Evolutionary conservation across 2,797 vertebrate genomes (phyloP), one percentile per base, ranked within the genome.

Genomic region (Lacerta agilis): DNA sequence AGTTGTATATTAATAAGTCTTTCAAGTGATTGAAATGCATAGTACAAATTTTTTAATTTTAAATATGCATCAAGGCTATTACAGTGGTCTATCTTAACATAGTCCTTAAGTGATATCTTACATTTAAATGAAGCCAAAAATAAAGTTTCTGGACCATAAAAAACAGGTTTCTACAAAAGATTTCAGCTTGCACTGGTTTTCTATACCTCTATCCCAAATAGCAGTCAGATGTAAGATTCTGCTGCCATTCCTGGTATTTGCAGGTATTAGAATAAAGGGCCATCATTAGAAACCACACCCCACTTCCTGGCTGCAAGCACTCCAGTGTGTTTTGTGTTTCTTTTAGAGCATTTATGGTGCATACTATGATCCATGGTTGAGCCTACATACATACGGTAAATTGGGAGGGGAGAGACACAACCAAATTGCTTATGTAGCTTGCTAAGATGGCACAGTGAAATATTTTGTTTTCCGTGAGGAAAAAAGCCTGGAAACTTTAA

Each of bases 211-310:
- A 83, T 36, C 82, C 41, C 4, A 85, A 43, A 82, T 6, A 58
- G 83, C 61, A 85, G 49, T 87, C 86, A 71, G 43, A 92, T 91
- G 25, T 33, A 33, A 45, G 75, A 38, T 83, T 82, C 91, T 66
- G n/a, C 72, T 49, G 58, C 9, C 25, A 82, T 67, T 87, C 38
- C 64, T 82, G 3, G 10, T 55, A 79, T 1, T 55, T 78, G n/a
- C 29, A 71, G 64, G 41, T 6, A 66, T 36, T 18, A 38, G 13
- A 41, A n/a, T 2, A 10, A 3, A 81, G 4, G 38, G 20, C 5
- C 29, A 45, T 49, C 15, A 41, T 41, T 17, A 17, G 86, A 87
- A 45, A 41, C 49, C 1, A 67, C 18, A 55, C 49, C 3, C 49
- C 1, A 13, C 13, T 55, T 55, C 49, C 49, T 3, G 0, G 3